Evolutionary conservation across 1,140 invertebrate species (phyloP), one percentile per base, ranked within the genome.

Genomic region (Drosophila serrata): DNA sequence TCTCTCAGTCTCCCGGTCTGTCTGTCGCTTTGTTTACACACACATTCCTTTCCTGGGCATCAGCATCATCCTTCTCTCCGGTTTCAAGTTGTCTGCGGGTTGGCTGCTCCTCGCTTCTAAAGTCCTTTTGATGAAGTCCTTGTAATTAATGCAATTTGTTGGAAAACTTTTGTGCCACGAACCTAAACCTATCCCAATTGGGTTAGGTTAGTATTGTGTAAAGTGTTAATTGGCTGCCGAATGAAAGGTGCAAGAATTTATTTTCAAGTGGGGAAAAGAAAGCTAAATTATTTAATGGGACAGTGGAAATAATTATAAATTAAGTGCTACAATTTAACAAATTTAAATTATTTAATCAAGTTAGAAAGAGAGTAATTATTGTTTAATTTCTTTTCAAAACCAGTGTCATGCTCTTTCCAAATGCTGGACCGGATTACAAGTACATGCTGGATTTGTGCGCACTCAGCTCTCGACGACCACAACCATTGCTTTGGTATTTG

Each of bases 401-500:
- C 51, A 92, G 91, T 43, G 94, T 98, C 69, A 94, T 97, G 80
- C 96, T 98, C 62, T 95, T 98, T 80, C 97, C 97, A 5, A 94
- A 95, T 75, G 97, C 97, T 51, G 97, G 97, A 19, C 97, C 97
- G 4, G 97, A 98, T 90, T 96, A 97, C 75, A 98, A 98, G 91
- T 98, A 98, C 86, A 93, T 97, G 17, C 94, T 98, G 45, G 97
- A 22, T 98, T 98, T 90, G 94, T 98, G 29, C 94, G 97, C 69
- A 98, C 97, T 3, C 97, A 98, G 92, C 91, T 98, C 9, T 98
- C 97, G 12, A 98, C 97, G 17, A 96, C 96, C 6, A 96, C 96
- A 15, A 98, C 97, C 1, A 95, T 98, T 57, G 94, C 95, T 5
- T 92, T 98, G 19, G 97, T 98, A 7, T 98, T 98, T 92, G 96